A percentile compares a stretch with the other conserved stretches of the same genome.
Conservation (phyloP, 2,888 invertebrate species). For the Antheraea yamamai region DNA sequence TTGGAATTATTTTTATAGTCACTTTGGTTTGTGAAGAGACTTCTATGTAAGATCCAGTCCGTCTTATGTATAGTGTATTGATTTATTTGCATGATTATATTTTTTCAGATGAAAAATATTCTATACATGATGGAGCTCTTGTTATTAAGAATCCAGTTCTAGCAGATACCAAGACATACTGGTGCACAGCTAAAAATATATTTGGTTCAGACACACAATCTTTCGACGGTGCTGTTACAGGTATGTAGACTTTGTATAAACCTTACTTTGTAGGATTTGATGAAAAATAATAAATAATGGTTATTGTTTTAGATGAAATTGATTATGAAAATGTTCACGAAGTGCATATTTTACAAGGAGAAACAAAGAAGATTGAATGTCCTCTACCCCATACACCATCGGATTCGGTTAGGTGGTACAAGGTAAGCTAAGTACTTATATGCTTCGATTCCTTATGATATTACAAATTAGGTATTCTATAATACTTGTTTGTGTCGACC, state of each 20-base stretch:
- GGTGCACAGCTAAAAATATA: constrained; percentile 32
- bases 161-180: constrained; percentile 26
- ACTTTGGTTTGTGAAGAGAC: no score
- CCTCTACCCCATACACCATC: neutral
- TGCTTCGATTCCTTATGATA: neutral
- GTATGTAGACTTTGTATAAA: constrained; percentile 20
- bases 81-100: neutral
- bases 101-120: constrained; percentile 31
- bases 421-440: neutral
- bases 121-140: constrained; percentile 24
- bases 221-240: constrained; percentile 23
- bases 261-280: constrained; percentile 2
- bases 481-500: no score
- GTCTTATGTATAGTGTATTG: neutral
- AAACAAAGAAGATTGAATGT: constrained; percentile 6
- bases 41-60: neutral
- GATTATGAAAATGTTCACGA: constrained; percentile 9
- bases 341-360: constrained; percentile 24
- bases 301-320: constrained; percentile 4
- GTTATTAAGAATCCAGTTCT: constrained; percentile 29
- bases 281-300: constrained; percentile 19
- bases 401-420: constrained; percentile 8
- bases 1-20: no score
- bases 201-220: constrained; percentile 25
- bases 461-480: no score